Conservation (phyloP, 2,113 vertebrate genomes). For the Hippolais icterina region DNA sequence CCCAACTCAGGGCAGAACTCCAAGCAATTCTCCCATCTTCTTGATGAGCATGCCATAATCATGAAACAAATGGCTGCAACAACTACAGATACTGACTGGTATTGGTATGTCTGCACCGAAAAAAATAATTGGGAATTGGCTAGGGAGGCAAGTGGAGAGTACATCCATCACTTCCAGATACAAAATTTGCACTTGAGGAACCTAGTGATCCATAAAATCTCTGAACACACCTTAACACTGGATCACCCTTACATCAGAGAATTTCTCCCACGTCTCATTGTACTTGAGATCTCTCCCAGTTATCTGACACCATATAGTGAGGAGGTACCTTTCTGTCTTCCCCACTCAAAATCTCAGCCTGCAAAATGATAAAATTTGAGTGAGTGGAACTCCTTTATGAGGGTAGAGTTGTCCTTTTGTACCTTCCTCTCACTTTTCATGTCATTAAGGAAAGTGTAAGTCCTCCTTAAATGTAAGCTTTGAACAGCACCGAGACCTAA, state of each 20-base stretch:
- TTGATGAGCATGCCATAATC: not conserved
- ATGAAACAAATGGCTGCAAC: not conserved
- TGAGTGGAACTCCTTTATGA: not conserved
- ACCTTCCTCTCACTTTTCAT: not conserved
- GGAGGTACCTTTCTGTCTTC: not conserved
- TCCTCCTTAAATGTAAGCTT: not conserved
- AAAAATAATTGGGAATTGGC: not conserved
- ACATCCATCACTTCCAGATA: not conserved
- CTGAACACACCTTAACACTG: not conserved
- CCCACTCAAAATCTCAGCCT: not conserved
- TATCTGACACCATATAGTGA: not conserved
- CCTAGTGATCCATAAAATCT: too few species aligned
- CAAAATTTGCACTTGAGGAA: not conserved
- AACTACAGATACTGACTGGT: not conserved
- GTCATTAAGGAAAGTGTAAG: not conserved
- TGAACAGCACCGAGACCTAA: not conserved
- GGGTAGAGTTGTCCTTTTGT: not conserved
- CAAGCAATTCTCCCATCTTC: not conserved
- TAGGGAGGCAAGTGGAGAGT: not conserved
- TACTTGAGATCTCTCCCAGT: not conserved
- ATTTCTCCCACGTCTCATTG: not conserved
- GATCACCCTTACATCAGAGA: not conserved
- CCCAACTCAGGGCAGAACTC: not conserved
- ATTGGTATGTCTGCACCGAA: accelerated
- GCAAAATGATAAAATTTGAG: not conserved